phyloP scores from a whole-genome alignment of 2,113 vertebrate species.

The Takifugu flavidus region DNA sequence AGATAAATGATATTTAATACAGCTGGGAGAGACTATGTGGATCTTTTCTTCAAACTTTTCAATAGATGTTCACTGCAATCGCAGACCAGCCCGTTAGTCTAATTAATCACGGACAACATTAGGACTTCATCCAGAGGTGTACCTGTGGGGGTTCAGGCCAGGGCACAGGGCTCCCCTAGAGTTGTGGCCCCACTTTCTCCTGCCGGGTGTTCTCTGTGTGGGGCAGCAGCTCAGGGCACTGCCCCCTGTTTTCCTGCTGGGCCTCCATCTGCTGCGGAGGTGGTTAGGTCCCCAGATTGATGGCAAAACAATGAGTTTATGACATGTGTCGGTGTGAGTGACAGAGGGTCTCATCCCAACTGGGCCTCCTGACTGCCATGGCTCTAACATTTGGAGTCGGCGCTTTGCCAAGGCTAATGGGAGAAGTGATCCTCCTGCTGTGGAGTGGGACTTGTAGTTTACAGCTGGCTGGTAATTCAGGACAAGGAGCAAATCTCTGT shows the following conservation, averaged over 20 bases:
- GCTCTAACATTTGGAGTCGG: conserved; percentile 54
- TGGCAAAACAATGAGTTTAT: conserved; percentile 64
- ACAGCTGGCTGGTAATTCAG: conserved; percentile 64
- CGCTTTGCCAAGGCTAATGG: conserved; percentile 69
- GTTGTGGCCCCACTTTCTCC: conserved; percentile 56
- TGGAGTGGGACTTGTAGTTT: conserved; percentile 68
- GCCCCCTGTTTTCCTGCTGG: conserved; percentile 68
- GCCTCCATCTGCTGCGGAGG: conserved; percentile 69
- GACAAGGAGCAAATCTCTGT: conserved; percentile 47
- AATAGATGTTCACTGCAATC: conserved; percentile 6
- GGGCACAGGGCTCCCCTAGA: conserved; percentile 48
- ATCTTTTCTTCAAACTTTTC: conserved; percentile 1
- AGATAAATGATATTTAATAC: conserved; percentile 14
- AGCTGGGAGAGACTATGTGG: conserved; percentile 1
- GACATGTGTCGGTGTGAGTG: conserved; percentile 69
- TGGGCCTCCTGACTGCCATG: conserved; percentile 46
- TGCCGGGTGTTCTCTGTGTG: conserved; percentile 56
- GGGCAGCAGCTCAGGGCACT: conserved; percentile 55
- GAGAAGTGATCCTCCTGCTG: conserved; percentile 60
- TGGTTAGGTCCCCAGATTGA: conserved; percentile 72
- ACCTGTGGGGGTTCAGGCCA: conserved; percentile 57
- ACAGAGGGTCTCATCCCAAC: conserved; percentile 63
- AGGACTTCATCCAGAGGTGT: conserved; percentile 68
- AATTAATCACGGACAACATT: conserved; percentile 69
- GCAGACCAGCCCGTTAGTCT: conserved; percentile 12